Conservation (phyloP, 2,113 vertebrate species). For the Poecilia latipinna region DNA sequence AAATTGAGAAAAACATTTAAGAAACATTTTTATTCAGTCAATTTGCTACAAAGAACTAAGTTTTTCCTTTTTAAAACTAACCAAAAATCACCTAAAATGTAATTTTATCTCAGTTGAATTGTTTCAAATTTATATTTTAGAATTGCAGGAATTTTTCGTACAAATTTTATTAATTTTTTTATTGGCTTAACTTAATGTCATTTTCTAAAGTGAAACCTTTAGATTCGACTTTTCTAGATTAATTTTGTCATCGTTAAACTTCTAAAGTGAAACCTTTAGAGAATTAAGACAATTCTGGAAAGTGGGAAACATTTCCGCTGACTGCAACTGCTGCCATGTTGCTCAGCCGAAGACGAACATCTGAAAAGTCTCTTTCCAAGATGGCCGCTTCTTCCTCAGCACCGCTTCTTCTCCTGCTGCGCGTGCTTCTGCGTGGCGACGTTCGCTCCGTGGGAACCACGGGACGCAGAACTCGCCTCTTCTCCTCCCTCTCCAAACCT, state of each 20-base stretch:
- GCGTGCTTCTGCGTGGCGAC: constrained; percentile 75
- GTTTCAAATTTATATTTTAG: background rate
- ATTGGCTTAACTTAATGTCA: background rate
- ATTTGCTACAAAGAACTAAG: too few species aligned
- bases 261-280: constrained; percentile 85
- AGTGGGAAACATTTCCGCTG: constrained; percentile 72
- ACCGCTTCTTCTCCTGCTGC: constrained; percentile 83
- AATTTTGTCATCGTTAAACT: constrained; percentile 50
- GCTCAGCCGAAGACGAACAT: constrained; percentile 69
- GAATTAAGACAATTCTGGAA: constrained; percentile 77
- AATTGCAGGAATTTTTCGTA: background rate
- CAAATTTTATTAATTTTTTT: too few species aligned
- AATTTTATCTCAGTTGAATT: background rate
- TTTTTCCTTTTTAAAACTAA: background rate
- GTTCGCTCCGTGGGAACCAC: constrained; percentile 61
- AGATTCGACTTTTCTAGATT: constrained; percentile 63
- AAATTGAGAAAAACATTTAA: too few species aligned
- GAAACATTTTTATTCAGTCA: background rate
- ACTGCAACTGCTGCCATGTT: constrained; percentile 68
- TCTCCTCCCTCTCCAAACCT: constrained; percentile 85
- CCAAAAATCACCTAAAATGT: background rate
- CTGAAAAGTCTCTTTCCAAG: constrained; percentile 76
- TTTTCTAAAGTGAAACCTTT: constrained; percentile 80
- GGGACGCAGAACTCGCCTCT: constrained; percentile 80
- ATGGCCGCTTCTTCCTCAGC: constrained; percentile 77